Percentiles rank a stretch among this genome's conserved stretches.
Conservation (phyloP, 2,888 invertebrate species). For the Camponotus fellah region DNA sequence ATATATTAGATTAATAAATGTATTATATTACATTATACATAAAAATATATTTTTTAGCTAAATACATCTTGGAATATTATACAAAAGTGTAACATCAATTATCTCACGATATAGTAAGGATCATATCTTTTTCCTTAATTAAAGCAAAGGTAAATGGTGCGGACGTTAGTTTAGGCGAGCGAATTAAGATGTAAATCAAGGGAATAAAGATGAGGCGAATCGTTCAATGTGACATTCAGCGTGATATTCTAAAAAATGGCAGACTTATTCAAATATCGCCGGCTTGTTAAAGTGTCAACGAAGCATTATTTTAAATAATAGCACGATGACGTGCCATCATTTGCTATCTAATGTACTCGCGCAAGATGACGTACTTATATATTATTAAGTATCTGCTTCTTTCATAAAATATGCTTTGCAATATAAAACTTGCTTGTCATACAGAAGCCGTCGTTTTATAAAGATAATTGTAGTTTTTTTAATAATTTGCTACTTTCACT, state of each 20-base stretch:
- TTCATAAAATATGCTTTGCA: background rate
- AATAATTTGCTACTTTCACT: background rate
- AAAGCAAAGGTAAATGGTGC: background rate
- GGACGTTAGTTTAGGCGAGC: background rate
- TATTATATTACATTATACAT: background rate
- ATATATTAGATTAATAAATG: background rate
- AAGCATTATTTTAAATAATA: constrained; percentile 58
- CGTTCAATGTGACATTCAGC: constrained; percentile 57
- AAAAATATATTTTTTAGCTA: background rate
- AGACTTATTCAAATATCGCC: constrained; percentile 62
- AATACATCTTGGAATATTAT: background rate
- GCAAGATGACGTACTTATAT: background rate
- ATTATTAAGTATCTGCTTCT: constrained; percentile 21
- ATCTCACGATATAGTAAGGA: background rate
- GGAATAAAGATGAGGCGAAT: constrained; percentile 32
- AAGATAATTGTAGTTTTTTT: background rate
- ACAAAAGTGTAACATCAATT: background rate
- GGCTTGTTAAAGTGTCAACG: constrained; percentile 34
- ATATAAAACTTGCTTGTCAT: background rate
- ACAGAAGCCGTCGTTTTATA: background rate
- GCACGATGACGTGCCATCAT: constrained; percentile 62
- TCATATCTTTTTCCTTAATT: background rate
- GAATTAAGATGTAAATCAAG: constrained; percentile 48
- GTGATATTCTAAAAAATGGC: constrained; percentile 58
- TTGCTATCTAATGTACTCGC: constrained; percentile 69